A percentile compares a stretch with the other conserved stretches of the same genome.
Conservation (phyloP, 30 jellyfish, hydroid and myxozoan species). For the Chrysaora quinquecirrha region DNA sequence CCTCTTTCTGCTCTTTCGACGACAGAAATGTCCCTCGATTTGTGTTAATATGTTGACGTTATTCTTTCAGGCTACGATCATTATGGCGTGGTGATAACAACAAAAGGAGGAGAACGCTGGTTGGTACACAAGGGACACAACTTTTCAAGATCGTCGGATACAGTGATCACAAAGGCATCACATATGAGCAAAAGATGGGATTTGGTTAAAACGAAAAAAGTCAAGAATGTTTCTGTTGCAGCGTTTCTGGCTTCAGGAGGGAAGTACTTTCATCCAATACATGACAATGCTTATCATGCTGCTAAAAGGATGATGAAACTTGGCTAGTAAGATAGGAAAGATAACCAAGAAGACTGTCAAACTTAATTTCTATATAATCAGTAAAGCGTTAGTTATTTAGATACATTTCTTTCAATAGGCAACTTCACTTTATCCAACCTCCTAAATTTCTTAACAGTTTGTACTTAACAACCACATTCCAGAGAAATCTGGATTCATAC, state of each 20-base stretch:
- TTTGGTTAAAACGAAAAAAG: conserved; percentile 6
- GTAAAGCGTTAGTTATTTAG: too few species aligned
- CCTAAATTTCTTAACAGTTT: too few species aligned
- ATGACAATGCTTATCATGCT: conserved; percentile 61
- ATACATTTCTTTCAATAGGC: too few species aligned
- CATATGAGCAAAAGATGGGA: conserved; percentile 63
- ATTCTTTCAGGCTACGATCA: conserved; percentile 45
- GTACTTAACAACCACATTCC: too few species aligned
- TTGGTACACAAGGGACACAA: conserved; percentile 57
- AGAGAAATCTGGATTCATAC: too few species aligned
- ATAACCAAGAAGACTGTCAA: too few species aligned
- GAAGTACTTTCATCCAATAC: conserved; percentile 40
- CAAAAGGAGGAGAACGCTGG: conserved; percentile 48
- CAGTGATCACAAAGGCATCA: conserved; percentile 29
- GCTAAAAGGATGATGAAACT: conserved; percentile 60
- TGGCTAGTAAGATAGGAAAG: background rate
- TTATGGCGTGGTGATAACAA: conserved; percentile 65
- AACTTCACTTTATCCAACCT: too few species aligned
- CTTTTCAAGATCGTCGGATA: conserved; percentile 24
- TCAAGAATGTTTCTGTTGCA: conserved; percentile 5
- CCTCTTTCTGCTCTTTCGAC: too few species aligned
- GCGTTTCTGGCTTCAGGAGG: conserved; percentile 40
- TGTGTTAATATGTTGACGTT: background rate
- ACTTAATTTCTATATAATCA: too few species aligned
- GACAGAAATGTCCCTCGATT: too few species aligned